These are phyloP conservation scores for Bombus fervidus DNA, from an alignment of 1,140 invertebrate genomes.

Conservation along the genomic window DNA sequence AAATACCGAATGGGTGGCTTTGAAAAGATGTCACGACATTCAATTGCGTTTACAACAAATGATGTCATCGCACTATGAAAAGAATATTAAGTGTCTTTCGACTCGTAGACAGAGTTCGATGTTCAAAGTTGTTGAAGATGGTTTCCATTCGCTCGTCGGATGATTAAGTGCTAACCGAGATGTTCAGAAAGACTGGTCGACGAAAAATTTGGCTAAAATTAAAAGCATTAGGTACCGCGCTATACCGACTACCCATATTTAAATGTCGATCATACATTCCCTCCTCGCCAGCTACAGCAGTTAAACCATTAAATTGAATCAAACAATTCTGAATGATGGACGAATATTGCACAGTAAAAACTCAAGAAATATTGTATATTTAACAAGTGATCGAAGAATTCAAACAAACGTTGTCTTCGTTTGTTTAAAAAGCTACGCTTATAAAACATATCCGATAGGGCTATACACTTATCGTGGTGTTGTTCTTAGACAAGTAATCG, in stretches of 20 bases:
- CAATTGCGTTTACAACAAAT: constrained; percentile 25
- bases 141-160: constrained; percentile 16
- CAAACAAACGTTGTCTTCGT: neutral
- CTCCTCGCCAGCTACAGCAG: neutral
- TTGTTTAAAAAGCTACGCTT: neutral
- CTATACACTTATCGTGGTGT: neutral
- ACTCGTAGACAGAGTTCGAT: neutral
- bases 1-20: constrained; percentile 4
- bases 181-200: constrained; percentile 27
- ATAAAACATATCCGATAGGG: neutral
- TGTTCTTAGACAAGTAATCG: neutral
- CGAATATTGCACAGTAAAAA: neutral
- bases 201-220: constrained; percentile 6
- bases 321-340: neutral
- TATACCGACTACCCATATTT: neutral
- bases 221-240: neutral
- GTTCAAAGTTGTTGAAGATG: neutral
- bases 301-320: neutral
- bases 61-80: constrained; percentile 25
- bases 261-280: neutral
- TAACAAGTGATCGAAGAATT: neutral
- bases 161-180: constrained; percentile 12
- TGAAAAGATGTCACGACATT: neutral
- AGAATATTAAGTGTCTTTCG: constrained; percentile 28
- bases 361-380: neutral